Base-by-base conservation (phyloP, 2,113 vertebrate genomes). In the Vombatus ursinus region DNA sequence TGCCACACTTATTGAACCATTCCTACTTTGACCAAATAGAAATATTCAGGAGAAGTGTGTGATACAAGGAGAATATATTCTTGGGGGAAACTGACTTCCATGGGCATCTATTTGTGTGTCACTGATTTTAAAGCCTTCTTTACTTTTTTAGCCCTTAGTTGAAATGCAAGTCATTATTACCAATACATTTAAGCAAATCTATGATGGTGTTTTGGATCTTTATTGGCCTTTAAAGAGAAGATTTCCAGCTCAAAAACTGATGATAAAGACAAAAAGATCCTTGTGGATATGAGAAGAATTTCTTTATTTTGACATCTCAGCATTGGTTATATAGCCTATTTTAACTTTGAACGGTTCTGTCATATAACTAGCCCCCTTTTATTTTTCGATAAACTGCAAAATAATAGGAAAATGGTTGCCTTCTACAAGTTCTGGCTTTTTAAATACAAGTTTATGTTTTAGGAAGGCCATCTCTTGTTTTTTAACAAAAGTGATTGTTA, bases 401-500 rank as follows among this genome's bases (percentile, higher is more conserved):
- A 54, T 31, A 26, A 3, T 16, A 51, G 16, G 37, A 94, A 8
- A 91, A 50, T 68, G 4, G 11, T 9, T 50, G 2, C 0, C 10
- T 93, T 12, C n/a, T 44, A 53, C 51, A n/a, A 14, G 57, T 50
- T 95, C 89, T 23, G 57, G 19, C 68, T 44, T 44, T 44, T 44
- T 19, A 44, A 84, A 51, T 47, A 90, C 3, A 51, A 49, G 90
- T 92, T 50, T 92, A 0, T 49, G 68, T 61, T 92, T 68, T 54
- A 91, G 93, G 52, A 91, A 51, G 25, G 0, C 57, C 94, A 89
- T 93, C 93, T 61, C 11, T 28, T 95, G 0, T 28, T 77, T 92
- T 57, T 16, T 8, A 54, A 28, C 91, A 24, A 95, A 97, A 92
- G 47, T 8, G 23, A 93, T 89, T 94, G 95, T 11, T 8, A n/a